These are phyloP conservation scores for Tinea trinotella DNA, from an alignment of 2,888 invertebrate genomes.

Conservation along the genomic window DNA sequence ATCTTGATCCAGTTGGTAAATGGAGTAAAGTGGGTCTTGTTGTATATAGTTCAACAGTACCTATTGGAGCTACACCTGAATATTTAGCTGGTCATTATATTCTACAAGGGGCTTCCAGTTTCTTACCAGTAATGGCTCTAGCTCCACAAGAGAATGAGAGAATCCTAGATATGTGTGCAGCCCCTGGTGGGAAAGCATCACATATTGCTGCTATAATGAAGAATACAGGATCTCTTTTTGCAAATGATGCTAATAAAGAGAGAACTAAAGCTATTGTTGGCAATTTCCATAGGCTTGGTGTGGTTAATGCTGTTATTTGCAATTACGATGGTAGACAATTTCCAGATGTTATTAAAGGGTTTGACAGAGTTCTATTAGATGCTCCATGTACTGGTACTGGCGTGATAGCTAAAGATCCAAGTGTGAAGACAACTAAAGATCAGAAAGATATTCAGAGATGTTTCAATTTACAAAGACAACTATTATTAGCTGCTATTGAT, in stretches of 20 bases:
- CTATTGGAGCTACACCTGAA: slow-evolving; percentile 98
- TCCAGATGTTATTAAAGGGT: slow-evolving; percentile 87
- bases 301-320: slow-evolving; percentile 93
- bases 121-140: slow-evolving; percentile 97
- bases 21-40: slow-evolving; percentile 99
- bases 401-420: slow-evolving; percentile 96
- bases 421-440: slow-evolving; percentile 94
- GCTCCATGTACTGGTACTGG: slow-evolving; percentile 99
- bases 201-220: slow-evolving; percentile 99
- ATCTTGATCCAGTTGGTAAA: slow-evolving; percentile 97
- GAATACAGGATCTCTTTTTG: slow-evolving; percentile 95
- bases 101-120: slow-evolving; percentile 96
- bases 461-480: slow-evolving; percentile 91
- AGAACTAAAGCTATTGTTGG: slow-evolving; percentile 93
- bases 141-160: slow-evolving; percentile 96
- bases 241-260: slow-evolving; percentile 95
- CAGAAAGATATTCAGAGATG: slow-evolving; percentile 92
- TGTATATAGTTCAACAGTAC: slow-evolving; percentile 95
- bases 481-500: slow-evolving; percentile 97
- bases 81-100: slow-evolving; percentile 99
- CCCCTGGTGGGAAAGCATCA: slow-evolving; percentile 98
- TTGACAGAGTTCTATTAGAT: slow-evolving; percentile 96
- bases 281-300: slow-evolving; percentile 96
- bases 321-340: slow-evolving; percentile 92
- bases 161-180: slow-evolving; percentile 97